Percentiles rank a stretch among this genome's conserved stretches.
These are phyloP conservation scores for Falco punctatus DNA, from an alignment of 2,113 vertebrate species.

Conservation along the genomic window DNA sequence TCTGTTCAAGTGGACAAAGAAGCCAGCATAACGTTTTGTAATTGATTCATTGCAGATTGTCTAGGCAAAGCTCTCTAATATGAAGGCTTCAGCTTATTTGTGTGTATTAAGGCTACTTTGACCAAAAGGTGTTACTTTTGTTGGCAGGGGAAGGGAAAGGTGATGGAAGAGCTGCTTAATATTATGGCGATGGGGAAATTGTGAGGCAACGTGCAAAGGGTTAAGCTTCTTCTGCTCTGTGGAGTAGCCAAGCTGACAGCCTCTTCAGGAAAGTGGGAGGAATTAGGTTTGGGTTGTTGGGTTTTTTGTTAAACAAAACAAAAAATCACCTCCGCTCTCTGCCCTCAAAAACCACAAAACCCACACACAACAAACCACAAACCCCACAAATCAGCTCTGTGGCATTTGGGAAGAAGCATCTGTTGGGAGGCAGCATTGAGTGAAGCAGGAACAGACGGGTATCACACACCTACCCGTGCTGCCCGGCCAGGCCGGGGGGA, in stretches of 20 bases:
- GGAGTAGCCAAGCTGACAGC: not conserved
- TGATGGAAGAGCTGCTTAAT: not conserved
- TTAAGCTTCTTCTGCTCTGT: not conserved
- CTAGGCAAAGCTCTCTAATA: not conserved
- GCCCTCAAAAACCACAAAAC: not conserved
- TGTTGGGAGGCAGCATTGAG: not conserved
- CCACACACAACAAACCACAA: not conserved
- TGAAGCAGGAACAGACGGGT: not conserved
- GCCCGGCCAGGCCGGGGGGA: not conserved
- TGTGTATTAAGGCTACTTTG: not conserved
- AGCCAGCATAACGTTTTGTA: not conserved
- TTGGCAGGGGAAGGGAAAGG: not conserved
- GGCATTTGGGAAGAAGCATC: not conserved
- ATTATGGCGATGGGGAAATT: no score
- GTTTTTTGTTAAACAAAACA: no score
- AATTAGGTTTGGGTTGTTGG: not conserved
- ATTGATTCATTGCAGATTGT: not conserved
- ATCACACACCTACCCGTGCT: accelerated
- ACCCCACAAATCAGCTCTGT: not conserved
- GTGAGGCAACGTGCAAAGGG: not conserved
- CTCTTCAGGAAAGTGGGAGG: not conserved
- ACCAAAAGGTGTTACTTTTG: not conserved
- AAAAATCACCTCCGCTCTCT: no score
- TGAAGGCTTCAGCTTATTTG: not conserved
- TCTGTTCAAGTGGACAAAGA: not conserved